Evolutionary conservation across 2,888 invertebrate species (phyloP).

Genomic region (Trichopoda pennipes): DNA sequence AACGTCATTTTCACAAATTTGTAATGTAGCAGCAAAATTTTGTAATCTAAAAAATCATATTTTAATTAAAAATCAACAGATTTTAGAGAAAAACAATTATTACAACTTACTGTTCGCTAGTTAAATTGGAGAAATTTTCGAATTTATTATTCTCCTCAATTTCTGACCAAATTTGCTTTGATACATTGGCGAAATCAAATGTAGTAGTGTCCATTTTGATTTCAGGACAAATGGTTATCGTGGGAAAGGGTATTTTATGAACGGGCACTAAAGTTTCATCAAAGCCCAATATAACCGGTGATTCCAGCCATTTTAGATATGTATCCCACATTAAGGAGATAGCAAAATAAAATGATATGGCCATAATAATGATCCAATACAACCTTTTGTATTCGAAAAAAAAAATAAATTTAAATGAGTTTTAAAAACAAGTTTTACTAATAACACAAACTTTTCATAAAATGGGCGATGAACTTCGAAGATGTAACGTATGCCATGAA

Average conservation of each 20-base stretch:
- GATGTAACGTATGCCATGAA: conserved; percentile 79
- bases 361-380: conserved; percentile 76
- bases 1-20: conserved; percentile 78
- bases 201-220: conserved; percentile 77
- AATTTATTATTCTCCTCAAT: conserved; percentile 67
- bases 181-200: conserved; percentile 76
- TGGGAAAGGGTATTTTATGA: conserved; percentile 78
- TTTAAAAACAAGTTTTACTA: not conserved
- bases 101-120: conserved; percentile 70
- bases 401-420: not conserved
- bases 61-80: not conserved
- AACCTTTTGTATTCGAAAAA: conserved; percentile 70
- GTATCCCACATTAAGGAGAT: conserved; percentile 77
- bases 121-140: conserved; percentile 65
- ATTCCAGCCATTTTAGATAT: conserved; percentile 76
- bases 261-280: conserved; percentile 79
- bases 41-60: conserved; percentile 71
- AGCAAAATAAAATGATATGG: conserved; percentile 77
- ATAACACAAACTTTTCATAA: conserved; percentile 75
- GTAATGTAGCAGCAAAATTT: conserved; percentile 76
- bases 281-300: conserved; percentile 78
- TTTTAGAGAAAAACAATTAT: not conserved
- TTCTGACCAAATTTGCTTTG: conserved; percentile 71
- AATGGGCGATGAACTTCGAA: conserved; percentile 78
- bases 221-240: conserved; percentile 79